Percentiles rank a stretch among this genome's conserved stretches.
These are phyloP conservation scores for Drosophila melanogaster DNA, from an alignment of 1,140 invertebrate genomes.

Conservation along the genomic window Release_6_plus_ISO1_MT NT_037436.4:5487001-5487500, in stretches of 20 bases:
- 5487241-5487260: conserved; percentile 83
- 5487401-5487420: conserved; percentile 19
- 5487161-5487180: conserved; percentile 45
- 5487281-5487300: conserved; percentile 82
- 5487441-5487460: conserved; percentile 71
- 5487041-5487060: background rate
- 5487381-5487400: background rate
- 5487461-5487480: conserved; percentile 74
- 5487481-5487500: conserved; percentile 79
- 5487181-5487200: conserved; percentile 50
- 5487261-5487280: conserved; percentile 82
- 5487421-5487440: conserved; percentile 37
- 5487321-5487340: conserved; percentile 51
- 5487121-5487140: conserved; percentile 42
- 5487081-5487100: conserved; percentile 62
- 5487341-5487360: conserved; percentile 8
- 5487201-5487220: conserved; percentile 19
- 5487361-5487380: conserved; percentile 50
- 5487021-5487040: conserved; percentile 5
- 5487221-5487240: conserved; percentile 68
- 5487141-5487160: conserved; percentile 17
- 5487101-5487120: conserved; percentile 53
- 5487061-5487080: conserved; percentile 15
- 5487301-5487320: conserved; percentile 78
- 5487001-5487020: conserved; percentile 16